Evolutionary conservation across 2,888 invertebrate species (phyloP), one percentile per base, ranked within the genome.

Genomic region (Apodemia hepburni): DNA sequence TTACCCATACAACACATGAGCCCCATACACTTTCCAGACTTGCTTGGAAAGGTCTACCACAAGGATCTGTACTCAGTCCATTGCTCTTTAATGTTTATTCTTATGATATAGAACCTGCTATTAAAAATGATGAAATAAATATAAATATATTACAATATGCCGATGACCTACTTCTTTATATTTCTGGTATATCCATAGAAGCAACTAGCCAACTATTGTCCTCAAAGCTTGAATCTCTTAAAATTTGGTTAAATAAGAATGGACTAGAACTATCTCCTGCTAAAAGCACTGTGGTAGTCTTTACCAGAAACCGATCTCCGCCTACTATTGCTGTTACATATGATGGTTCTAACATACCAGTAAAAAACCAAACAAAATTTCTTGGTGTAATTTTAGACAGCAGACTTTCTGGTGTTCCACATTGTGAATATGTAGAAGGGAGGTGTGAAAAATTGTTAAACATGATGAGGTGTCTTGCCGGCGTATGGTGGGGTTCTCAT

Each of bases 11-110:
- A 15, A 6, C 27, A 15, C 15, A 27, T 54, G 29, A 54, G 15
- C 15, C 27, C 18, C 51, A 27, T 18, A 51, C 4, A 3, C 51
- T 22, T 22, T 22, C 18, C 51, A 27, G 22, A 51, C 51, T 27
- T 22, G 12, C 22, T 4, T 51, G 51, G 51, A 11, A 51, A 27
- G 51, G 51, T 11, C 22, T 51, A 27, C 51, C 51, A 3, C 51
- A 51, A 51, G 51, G 51, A 18, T 51, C 51, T 12, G 51, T 51
- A 27, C 51, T 27, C 51, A 51, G 51, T 22, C 51, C 51, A 12
- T 51, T 51, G 22, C 22, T 51, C 5, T 51, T 51, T 27, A 51
- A 51, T 27, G 8, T 51, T 51, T 51, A 51, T 27, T 22, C 22
- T 51, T 51, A 5, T 27, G 22, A 27, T 51, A 27, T 51, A 22